A percentile compares a stretch with the other conserved stretches of the same genome.
phyloP scores from a whole-genome alignment of 2,113 vertebrate species.

The Oenanthe melanoleuca region DNA sequence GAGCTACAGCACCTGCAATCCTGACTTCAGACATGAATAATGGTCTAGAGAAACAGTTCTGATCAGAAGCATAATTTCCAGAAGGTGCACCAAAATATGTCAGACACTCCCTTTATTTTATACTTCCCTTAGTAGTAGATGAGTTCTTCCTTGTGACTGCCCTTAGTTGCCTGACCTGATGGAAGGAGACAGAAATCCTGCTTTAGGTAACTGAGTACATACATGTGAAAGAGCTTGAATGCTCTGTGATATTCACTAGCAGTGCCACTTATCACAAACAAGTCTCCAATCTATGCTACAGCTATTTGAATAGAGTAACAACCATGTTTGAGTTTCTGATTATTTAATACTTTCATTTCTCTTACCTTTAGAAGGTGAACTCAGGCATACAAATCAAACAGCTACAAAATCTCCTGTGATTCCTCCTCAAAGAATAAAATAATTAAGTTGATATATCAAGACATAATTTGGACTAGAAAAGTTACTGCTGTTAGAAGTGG shows the following conservation, averaged over 20 bases:
- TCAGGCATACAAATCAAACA: slow-evolving; percentile 10
- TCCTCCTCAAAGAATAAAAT: not conserved
- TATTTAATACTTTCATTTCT: slow-evolving; percentile 22
- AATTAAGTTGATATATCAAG: slow-evolving; percentile 21
- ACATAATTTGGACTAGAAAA: not conserved
- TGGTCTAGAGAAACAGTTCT: not conserved
- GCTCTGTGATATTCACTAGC: not conserved
- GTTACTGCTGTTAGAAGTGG: not conserved
- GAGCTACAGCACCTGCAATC: not conserved
- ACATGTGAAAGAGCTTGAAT: not conserved
- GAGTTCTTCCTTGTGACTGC: not conserved
- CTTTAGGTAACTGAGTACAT: not conserved
- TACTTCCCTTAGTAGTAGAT: not conserved
- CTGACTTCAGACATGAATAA: not conserved
- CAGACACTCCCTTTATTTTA: not conserved
- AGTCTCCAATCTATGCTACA: not conserved
- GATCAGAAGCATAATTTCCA: not conserved
- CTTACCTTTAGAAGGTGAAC: not conserved
- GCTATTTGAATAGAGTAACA: not conserved
- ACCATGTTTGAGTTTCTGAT: slow-evolving; percentile 17
- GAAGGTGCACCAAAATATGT: not conserved
- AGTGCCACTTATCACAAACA: not conserved
- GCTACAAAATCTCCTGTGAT: slow-evolving; percentile 1
- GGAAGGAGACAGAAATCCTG: not conserved
- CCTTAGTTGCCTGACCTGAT: not conserved